Evolutionary conservation across 1,140 invertebrate genomes (phyloP).

Genomic region (Drosophila insularis): DNA sequence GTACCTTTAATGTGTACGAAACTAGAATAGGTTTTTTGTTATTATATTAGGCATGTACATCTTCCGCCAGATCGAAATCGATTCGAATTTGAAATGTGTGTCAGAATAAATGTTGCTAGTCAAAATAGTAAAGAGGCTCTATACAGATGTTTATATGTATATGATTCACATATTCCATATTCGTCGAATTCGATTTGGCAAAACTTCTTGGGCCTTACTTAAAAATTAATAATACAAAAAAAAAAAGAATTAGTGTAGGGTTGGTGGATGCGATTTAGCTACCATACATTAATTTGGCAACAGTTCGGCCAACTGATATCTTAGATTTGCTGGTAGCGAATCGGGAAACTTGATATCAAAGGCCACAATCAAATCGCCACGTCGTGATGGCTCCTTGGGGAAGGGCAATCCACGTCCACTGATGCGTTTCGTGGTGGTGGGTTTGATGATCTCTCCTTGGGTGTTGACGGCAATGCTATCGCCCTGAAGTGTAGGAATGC

Average conservation of each 20-base stretch:
- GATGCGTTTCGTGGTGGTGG: slow-evolving; percentile 89
- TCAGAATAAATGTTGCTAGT: slow-evolving; percentile 22
- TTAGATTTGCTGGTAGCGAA: slow-evolving; percentile 86
- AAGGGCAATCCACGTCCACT: slow-evolving; percentile 92
- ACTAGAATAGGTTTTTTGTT: slow-evolving; percentile 17
- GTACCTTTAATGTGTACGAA: background rate
- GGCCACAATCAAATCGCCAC: slow-evolving; percentile 93
- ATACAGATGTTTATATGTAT: slow-evolving; percentile 4
- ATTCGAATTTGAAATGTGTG: slow-evolving; percentile 5
- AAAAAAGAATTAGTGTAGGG: slow-evolving; percentile 23
- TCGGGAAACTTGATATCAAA: slow-evolving; percentile 97
- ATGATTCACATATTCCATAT: background rate
- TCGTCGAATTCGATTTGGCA: background rate
- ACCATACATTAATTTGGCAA: slow-evolving; percentile 84
- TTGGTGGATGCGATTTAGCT: slow-evolving; percentile 10
- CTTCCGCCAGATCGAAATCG: slow-evolving; percentile 15
- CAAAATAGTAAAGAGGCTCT: slow-evolving; percentile 31
- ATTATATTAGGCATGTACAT: slow-evolving; percentile 47
- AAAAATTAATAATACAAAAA: slow-evolving; percentile 27
- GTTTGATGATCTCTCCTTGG: slow-evolving; percentile 90
- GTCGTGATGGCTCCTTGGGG: slow-evolving; percentile 90
- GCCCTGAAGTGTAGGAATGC: slow-evolving; percentile 91
- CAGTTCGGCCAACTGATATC: slow-evolving; percentile 89
- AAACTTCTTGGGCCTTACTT: slow-evolving; percentile 32
- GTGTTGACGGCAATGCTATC: slow-evolving; percentile 88